Evolutionary conservation across 2,113 vertebrate species (phyloP), one percentile per base, ranked within the genome.

Genomic region (Cariama cristata): DNA sequence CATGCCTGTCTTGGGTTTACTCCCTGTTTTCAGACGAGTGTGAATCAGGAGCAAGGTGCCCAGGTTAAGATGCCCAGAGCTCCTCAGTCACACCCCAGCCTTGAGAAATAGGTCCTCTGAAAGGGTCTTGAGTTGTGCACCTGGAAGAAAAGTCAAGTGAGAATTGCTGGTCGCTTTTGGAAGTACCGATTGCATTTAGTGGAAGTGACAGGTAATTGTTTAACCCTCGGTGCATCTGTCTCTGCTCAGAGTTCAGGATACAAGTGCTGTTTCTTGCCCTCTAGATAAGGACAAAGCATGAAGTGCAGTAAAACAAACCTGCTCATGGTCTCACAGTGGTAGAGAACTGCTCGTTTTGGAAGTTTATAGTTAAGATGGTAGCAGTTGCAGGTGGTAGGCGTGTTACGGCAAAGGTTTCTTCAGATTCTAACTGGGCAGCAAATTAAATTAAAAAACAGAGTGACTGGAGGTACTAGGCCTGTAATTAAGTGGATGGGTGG

Each of bases 401-500:
- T 93, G 95, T 96, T 96, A 73, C 6, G 9, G 84, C 96, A 94
- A 95, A 91, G 91, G 14, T 69, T 96, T 92, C 67, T 82, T 56
- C 80, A 91, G 77, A 90, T 82, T 93, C 77, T 82, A 90, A 93
- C 94, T 94, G 77, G 67, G 74, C 71, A 95, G 67, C 38, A 90
- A 90, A 89, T 88, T 82, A 96, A 96, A 96, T 90, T 91, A 67
- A 90, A 94, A 92, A 93, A 79, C 62, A 96, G 58, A 77, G 69
- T 72, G 83, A 91, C 93, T 95, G 53, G 88, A 94, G 58, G 87
- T 91, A 60, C 62, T 63, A 88, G 81, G 27, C 50, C 94, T 96
- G 52, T 95, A 96, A 96, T 97, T 96, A 97, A 93, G 79, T 80
- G 91, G 16, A 97, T 94, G 93, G 55, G 93, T 93, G 89, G 95